Evolutionary conservation across 2,888 invertebrate species (phyloP).

Genomic region (Lithophane socia): DNA sequence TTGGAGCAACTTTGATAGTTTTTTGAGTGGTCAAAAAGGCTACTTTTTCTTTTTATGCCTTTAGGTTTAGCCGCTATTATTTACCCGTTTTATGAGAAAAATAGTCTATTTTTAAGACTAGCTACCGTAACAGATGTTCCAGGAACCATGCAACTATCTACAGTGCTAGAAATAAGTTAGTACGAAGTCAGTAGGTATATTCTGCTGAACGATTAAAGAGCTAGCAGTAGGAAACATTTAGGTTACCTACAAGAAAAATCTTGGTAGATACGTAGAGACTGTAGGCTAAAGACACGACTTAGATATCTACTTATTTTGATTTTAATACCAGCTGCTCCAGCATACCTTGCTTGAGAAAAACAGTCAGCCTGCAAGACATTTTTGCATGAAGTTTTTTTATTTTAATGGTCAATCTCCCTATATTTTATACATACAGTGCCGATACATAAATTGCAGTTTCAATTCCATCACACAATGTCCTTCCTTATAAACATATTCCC

Average conservation of each 20-base stretch:
- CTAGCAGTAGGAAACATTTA: neutral
- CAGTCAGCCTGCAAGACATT: neutral
- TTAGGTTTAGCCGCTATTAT: no score
- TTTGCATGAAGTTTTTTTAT: conserved; percentile 8
- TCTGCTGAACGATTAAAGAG: neutral
- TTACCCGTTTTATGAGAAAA: neutral
- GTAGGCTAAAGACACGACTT: no score
- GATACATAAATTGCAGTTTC: conserved; percentile 58
- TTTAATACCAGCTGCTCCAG: neutral
- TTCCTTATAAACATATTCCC: conserved; percentile 73
- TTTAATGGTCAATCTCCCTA: neutral
- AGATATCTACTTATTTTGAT: neutral
- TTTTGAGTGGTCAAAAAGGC: neutral
- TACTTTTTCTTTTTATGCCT: neutral
- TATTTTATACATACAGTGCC: conserved; percentile 5
- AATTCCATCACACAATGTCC: conserved; percentile 70
- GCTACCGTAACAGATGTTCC: neutral
- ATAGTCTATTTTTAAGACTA: neutral
- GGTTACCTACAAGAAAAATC: no score
- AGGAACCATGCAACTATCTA: neutral
- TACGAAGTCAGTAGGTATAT: neutral
- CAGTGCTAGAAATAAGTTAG: neutral
- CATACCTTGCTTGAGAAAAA: conserved; percentile 6
- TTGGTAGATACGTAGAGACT: no score
- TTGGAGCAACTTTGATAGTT: conserved; percentile 27